These are phyloP conservation scores for Leucophenga maculata DNA, from an alignment of 2,888 invertebrate genomes.

Conservation along the genomic window DNA sequence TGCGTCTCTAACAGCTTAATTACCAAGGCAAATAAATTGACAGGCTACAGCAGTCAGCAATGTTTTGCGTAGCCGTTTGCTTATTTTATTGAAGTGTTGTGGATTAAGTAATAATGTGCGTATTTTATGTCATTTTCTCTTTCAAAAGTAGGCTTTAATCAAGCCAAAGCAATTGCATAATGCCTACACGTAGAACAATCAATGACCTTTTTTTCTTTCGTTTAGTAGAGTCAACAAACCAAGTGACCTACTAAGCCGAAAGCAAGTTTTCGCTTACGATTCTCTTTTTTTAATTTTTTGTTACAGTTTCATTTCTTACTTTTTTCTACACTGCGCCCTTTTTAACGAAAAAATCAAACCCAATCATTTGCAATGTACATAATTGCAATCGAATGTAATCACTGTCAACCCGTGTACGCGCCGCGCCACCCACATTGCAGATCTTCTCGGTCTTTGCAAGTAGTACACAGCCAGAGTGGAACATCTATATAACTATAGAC, in stretches of 20 bases:
- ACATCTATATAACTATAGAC: conserved; percentile 2
- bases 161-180: too few relatives aligned
- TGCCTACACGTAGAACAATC: neutral
- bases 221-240: neutral
- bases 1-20: conserved; percentile 53
- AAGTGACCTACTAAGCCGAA: neutral
- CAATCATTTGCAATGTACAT: conserved; percentile 21
- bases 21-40: conserved; percentile 51
- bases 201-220: neutral
- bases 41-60: neutral
- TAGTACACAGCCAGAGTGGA: neutral
- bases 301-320: too few relatives aligned
- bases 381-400: conserved; percentile 3
- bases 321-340: neutral
- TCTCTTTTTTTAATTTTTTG: neutral
- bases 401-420: neutral
- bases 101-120: too few relatives aligned
- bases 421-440: neutral
- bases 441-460: neutral
- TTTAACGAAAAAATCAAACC: conserved; percentile 2
- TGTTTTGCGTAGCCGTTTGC: neutral
- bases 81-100: neutral
- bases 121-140: too few relatives aligned
- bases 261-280: neutral
- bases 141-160: too few relatives aligned